Evolutionary conservation across 2,888 invertebrate species (phyloP), one percentile per base, ranked within the genome.

Genomic region (Vesta saturnalis): DNA sequence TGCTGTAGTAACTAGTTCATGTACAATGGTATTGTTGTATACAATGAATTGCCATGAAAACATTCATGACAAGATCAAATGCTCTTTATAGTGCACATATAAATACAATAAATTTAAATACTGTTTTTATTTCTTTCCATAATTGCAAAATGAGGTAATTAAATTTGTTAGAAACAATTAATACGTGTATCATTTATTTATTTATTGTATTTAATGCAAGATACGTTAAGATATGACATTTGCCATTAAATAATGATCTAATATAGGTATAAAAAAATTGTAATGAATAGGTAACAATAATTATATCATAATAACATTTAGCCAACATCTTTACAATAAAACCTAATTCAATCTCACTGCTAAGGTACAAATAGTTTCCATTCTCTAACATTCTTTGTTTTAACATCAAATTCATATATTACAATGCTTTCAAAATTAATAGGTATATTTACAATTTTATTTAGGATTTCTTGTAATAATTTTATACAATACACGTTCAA

Each of bases 221-320:
- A 76, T 76, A 76, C 75, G 76, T 76, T 75, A 74, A 69, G 74
- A 76, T 74, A 76, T 76, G 74, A 69, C 62, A 70, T 63, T 67
- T 63, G 19, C 57, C 54, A 58, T 59, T 61, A 66, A 69, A 22
- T 22, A 66, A 63, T 71, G n/a, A n/a, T n/a, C 23, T 70, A 70
- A 61, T 65, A 66, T 47, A 68, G 30, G 62, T 63, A 39, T 64
- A 60, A 49, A 69, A 68, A 68, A 64, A 57, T 64, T 21, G 60
- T 58, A 56, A 46, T 21, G 30, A 66, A 58, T 46, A 16, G 49
- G 47, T 68, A 64, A 58, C 64, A 63, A 54, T 54, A 54, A 64
- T 60, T 56, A 46, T 59, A 61, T 56, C 57, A 54, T 70, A 55
- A 67, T 56, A 61, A 60, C 61, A 56, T 30, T 52, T 52, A 52